phyloP scores from a whole-genome alignment of 1,140 invertebrate genomes.

The Drosophila athabasca region DNA sequence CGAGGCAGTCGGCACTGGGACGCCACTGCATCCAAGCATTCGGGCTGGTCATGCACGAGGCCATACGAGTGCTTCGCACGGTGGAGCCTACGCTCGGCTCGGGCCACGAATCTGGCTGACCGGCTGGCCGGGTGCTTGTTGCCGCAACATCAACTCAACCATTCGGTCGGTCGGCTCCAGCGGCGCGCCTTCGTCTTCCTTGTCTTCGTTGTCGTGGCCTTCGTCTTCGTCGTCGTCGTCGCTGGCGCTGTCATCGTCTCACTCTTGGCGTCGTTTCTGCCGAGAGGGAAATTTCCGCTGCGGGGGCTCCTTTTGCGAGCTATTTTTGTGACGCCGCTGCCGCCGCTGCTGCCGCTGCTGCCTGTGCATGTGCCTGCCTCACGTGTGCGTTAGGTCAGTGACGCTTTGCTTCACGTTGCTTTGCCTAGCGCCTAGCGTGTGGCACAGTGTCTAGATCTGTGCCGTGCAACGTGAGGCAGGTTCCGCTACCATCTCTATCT shows the following conservation, averaged over 20 bases:
- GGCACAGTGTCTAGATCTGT: conserved; percentile 17
- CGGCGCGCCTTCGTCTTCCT: not conserved
- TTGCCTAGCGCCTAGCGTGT: not conserved
- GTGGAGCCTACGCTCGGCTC: no score
- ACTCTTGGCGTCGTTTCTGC: conserved; percentile 35
- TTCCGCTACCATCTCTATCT: no score
- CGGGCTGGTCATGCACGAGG: not conserved
- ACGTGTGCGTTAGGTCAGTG: conserved; percentile 77
- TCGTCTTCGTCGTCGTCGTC: not conserved
- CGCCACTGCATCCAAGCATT: conserved; percentile 40
- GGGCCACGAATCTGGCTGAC: no score
- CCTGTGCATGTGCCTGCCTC: conserved; percentile 28
- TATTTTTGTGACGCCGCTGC: conserved; percentile 37
- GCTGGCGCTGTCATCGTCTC: conserved; percentile 10
- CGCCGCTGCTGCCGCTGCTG: conserved; percentile 14
- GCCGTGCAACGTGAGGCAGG: no score
- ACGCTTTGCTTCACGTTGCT: conserved; percentile 42
- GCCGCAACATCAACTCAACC: conserved; percentile 59
- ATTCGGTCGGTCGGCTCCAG: not conserved
- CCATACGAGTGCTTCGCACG: conserved; percentile 2
- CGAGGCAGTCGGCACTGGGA: conserved; percentile 8
- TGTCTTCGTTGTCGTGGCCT: not conserved
- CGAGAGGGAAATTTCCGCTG: conserved; percentile 66
- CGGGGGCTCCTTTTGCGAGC: conserved; percentile 56
- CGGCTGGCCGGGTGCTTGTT: conserved; percentile 39